These are phyloP conservation scores for Gymnocephalus cernua DNA, from an alignment of 2,113 vertebrate genomes.

Conservation along the genomic window DNA sequence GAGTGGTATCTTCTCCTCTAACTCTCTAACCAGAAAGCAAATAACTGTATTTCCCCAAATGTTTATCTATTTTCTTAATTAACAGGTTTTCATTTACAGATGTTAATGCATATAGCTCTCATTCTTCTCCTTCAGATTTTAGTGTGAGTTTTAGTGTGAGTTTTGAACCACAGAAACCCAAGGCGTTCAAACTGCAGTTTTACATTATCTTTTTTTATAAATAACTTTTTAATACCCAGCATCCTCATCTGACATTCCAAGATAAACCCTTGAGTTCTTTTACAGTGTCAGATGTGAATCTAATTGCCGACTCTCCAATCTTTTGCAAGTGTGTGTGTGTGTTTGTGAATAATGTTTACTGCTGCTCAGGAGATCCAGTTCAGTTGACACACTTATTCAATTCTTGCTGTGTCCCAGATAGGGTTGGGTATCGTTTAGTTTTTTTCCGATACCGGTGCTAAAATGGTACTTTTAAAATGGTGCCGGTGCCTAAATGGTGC, in stretches of 20 bases:
- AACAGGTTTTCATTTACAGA: constrained; percentile 5
- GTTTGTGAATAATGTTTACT: constrained; percentile 21
- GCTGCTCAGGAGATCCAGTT: constrained; percentile 36
- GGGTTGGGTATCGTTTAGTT: no score
- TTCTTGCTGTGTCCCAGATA: constrained; percentile 23
- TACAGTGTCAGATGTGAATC: constrained; percentile 33
- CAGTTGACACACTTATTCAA: constrained; percentile 32
- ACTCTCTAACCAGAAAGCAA: not conserved
- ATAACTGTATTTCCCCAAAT: not conserved
- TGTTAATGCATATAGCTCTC: not conserved
- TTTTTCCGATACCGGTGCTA: no score
- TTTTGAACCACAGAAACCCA: constrained; percentile 43
- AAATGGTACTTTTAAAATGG: no score
- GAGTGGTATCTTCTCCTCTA: no score
- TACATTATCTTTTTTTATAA: constrained; percentile 43
- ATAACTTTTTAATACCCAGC: constrained; percentile 46
- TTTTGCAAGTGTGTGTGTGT: not conserved
- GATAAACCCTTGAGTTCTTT: constrained; percentile 40
- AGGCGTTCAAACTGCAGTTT: constrained; percentile 33
- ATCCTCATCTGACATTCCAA: constrained; percentile 39
- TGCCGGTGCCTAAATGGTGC: no score
- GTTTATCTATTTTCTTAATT: not conserved
- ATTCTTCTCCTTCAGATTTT: not conserved
- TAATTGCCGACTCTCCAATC: constrained; percentile 49
- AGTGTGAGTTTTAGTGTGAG: constrained; percentile 18